A percentile compares a stretch with the other conserved stretches of the same genome.
Conservation (phyloP, 2,888 invertebrate genomes). For the Hydrotaea cyrtoneurina region DNA sequence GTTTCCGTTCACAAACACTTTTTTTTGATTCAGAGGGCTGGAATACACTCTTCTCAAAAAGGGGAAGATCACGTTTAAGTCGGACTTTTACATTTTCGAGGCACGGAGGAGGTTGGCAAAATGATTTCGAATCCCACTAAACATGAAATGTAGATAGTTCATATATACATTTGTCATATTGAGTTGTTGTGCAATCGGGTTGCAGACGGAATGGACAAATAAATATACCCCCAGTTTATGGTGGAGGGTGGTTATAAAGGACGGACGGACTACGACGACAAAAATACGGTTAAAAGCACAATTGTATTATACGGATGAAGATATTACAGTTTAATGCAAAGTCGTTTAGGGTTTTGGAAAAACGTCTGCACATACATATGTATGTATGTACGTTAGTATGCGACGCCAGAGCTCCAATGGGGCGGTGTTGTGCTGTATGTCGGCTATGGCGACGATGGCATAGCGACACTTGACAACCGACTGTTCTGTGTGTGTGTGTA, state of each 20-base stretch:
- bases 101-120: too few relatives aligned
- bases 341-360: constrained; percentile 21
- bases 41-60: too few relatives aligned
- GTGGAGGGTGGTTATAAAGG: not conserved
- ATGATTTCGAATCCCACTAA: too few relatives aligned
- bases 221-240: not conserved
- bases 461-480: constrained; percentile 35
- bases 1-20: too few relatives aligned
- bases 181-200: not conserved
- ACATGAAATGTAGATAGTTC: too few relatives aligned
- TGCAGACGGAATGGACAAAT: not conserved
- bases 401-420: not conserved
- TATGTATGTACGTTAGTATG: not conserved
- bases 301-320: constrained; percentile 36
- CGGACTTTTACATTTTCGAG: too few relatives aligned
- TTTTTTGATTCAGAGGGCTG: too few relatives aligned
- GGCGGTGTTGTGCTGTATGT: not conserved
- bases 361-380: not conserved
- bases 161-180: too few relatives aligned
- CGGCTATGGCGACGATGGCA: not conserved
- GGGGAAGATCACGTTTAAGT: too few relatives aligned
- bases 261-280: not conserved
- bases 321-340: constrained; percentile 36
- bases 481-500: not conserved
- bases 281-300: constrained; percentile 34